These are phyloP conservation scores for Schizaphis graminum DNA, from an alignment of 2,888 invertebrate species.

Conservation along the genomic window DNA sequence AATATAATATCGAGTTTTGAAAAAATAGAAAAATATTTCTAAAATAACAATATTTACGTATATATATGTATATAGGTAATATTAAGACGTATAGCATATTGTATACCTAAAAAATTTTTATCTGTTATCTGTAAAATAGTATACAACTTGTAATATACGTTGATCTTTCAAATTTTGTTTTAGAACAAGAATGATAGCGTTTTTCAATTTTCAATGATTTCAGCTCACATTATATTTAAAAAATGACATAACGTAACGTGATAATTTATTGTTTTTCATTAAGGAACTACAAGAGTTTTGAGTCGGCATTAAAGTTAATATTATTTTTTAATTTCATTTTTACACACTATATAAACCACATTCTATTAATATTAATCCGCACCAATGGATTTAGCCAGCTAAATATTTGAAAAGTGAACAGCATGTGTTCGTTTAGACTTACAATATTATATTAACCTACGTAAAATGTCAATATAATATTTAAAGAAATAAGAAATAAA, in stretches of 20 bases:
- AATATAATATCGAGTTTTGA: neutral
- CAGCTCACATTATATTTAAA: neutral
- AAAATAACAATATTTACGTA: neutral
- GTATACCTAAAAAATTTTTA: neutral
- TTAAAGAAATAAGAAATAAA: neutral
- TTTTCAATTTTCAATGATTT: neutral
- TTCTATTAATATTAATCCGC: neutral
- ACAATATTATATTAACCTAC: conserved; percentile 18
- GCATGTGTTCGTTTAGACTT: neutral
- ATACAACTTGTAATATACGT: neutral
- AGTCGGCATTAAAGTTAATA: neutral
- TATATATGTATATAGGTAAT: neutral
- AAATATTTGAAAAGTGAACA: neutral
- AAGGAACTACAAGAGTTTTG: neutral
- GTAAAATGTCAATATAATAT: neutral
- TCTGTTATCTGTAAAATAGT: neutral
- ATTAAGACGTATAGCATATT: neutral
- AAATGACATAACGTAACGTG: neutral
- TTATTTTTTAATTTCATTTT: neutral
- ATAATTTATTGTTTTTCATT: neutral
- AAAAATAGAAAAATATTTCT: neutral
- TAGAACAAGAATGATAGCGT: neutral
- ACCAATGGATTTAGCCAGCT: neutral
- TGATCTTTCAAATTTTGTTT: neutral
- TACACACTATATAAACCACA: neutral